phyloP scores from a whole-genome alignment of 2,797 vertebrate genomes.

The Epinephelus coioides region DNA sequence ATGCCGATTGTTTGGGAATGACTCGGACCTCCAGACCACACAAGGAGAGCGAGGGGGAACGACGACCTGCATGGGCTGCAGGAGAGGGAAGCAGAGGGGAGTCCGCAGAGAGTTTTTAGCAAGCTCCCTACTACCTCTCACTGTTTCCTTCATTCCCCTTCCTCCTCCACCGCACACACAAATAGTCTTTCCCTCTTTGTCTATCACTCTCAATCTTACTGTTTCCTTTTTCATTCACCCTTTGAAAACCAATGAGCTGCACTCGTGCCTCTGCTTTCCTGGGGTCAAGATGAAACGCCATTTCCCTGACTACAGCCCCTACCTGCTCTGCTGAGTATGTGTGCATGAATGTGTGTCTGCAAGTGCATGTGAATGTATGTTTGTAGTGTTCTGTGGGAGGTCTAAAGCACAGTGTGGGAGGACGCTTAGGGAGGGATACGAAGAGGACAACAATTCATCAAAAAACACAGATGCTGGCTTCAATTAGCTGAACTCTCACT shows the following conservation, averaged over 20 bases:
- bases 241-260: conserved; percentile 65
- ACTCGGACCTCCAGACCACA: conserved; percentile 85
- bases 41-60: conserved; percentile 78
- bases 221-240: conserved; percentile 58
- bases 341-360: conserved; percentile 4
- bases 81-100: conserved; percentile 51
- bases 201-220: conserved; percentile 34
- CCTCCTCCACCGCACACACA: conserved; percentile 23
- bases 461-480: conserved; percentile 66
- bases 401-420: conserved; percentile 56
- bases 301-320: conserved; percentile 22
- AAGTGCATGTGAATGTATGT: conserved; percentile 23
- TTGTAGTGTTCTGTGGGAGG: conserved; percentile 69
- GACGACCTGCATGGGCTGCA: conserved; percentile 54
- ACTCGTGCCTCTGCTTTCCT: conserved; percentile 47
- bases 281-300: conserved; percentile 57
- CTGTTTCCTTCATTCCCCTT: conserved; percentile 20
- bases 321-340: conserved; percentile 54
- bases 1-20: conserved; percentile 86
- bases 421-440: conserved; percentile 65
- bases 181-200: conserved; percentile 31
- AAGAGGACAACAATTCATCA: conserved; percentile 72
- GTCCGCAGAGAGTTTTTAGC: conserved; percentile 55
- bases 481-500: conserved; percentile 64
- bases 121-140: conserved; percentile 45